phyloP scores from a whole-genome alignment of 2,888 invertebrate genomes.

The Platycheirus rosarum region DNA sequence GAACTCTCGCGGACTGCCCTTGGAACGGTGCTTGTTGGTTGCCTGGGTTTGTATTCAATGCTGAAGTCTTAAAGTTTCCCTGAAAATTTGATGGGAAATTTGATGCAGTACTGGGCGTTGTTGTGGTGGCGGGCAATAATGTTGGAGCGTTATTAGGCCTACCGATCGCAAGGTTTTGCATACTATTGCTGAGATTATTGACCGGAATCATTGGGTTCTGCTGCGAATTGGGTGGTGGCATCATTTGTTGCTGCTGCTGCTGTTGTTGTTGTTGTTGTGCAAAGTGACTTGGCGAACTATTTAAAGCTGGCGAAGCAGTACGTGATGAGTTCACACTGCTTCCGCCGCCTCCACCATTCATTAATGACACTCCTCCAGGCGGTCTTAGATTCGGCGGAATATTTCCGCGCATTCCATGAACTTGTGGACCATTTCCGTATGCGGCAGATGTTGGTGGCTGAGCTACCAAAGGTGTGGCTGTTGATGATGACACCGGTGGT shows the following conservation, averaged over 20 bases:
- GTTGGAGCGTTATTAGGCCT: conserved; percentile 43
- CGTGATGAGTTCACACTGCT: conserved; percentile 81
- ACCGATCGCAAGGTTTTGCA: conserved; percentile 74
- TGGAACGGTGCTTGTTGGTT: conserved; percentile 47
- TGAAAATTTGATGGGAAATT: conserved; percentile 70
- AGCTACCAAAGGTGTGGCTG: conserved; percentile 42
- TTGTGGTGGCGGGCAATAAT: conserved; percentile 49
- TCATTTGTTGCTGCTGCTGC: conserved; percentile 57
- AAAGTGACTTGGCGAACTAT: conserved; percentile 70
- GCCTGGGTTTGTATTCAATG: conserved; percentile 71
- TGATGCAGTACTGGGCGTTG: conserved; percentile 55
- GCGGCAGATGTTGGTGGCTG: conserved; percentile 42
- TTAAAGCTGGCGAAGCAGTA: conserved; percentile 80
- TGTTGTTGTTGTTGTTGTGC: conserved; percentile 53
- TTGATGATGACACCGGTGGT: conserved; percentile 21
- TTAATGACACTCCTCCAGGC: conserved; percentile 70
- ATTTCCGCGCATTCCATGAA: conserved; percentile 74
- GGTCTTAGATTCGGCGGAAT: conserved; percentile 78
- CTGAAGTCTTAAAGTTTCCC: conserved; percentile 76
- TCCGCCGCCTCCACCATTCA: conserved; percentile 77
- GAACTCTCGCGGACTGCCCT: conserved; percentile 24
- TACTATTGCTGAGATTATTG: conserved; percentile 72
- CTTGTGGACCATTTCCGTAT: conserved; percentile 60
- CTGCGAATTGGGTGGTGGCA: conserved; percentile 30
- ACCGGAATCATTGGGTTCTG: conserved; percentile 28